phyloP scores from a whole-genome alignment of 1,140 invertebrate genomes.

The Camponotus floridanus region DNA sequence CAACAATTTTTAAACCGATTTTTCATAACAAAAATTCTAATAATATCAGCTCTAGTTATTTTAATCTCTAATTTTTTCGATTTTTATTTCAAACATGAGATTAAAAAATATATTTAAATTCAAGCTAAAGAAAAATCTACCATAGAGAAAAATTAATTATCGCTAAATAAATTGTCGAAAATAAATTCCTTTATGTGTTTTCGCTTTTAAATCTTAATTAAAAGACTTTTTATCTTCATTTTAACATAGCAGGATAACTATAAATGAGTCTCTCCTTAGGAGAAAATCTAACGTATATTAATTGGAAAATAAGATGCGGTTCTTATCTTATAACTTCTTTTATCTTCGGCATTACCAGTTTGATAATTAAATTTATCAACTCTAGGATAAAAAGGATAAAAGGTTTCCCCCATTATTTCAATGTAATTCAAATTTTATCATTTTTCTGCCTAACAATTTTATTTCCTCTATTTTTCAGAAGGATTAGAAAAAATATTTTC shows the following conservation, averaged over 20 bases:
- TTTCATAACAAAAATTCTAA: not conserved
- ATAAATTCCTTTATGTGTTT: not conserved
- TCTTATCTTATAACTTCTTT: not conserved
- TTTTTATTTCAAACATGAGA: not conserved
- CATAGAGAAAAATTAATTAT: not conserved
- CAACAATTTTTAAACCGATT: not conserved
- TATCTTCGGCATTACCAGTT: not conserved
- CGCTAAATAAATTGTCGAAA: constrained; percentile 9
- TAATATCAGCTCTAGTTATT: not conserved
- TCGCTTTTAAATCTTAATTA: not conserved
- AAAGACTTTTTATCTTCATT: constrained; percentile 12
- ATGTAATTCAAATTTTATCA: not conserved
- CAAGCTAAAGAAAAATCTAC: not conserved
- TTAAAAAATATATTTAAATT: constrained; percentile 1
- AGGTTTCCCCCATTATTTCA: not conserved
- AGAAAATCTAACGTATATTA: not conserved
- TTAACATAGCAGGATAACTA: not conserved
- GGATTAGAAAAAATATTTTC: not conserved
- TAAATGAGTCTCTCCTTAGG: not conserved
- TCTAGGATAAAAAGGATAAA: not conserved
- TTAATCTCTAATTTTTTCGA: not conserved
- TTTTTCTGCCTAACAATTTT: not conserved
- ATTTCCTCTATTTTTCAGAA: not conserved
- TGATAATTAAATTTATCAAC: not conserved
- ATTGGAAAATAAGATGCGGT: constrained; percentile 6